Evolutionary conservation across 2,113 vertebrate genomes (phyloP), one percentile per base, ranked within the genome.

Genomic region (Hymenochirus boettgeri): DNA sequence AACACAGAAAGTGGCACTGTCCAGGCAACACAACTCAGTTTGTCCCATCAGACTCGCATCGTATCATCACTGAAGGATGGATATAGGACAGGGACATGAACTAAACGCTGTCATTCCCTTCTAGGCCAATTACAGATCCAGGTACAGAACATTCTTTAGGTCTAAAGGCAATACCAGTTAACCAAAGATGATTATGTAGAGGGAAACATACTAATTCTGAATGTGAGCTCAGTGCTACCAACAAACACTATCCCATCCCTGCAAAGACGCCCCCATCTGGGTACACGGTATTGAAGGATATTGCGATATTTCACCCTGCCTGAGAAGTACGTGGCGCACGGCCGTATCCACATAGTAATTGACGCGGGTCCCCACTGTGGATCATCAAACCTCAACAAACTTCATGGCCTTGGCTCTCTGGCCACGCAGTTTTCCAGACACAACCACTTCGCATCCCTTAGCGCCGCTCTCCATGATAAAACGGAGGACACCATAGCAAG

Each of bases 391-490:
- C 96, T 99, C 96, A 77, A 99, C 96, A 9, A 99, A 99, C 78
- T 99, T 99, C 96, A 99, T 99, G 88, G 96, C 98, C 39, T 99
- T 99, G 71, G 96, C 95, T 45, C 96, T 89, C 85, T 99, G 96
- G 29, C 96, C 96, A 57, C 95, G 76, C 56, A 99, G 95, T 42
- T 99, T 99, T 10, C 96, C 96, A 0, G 96, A 99, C 31, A 99
- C 96, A 0, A 99, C 96, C 0, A 99, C 95, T 77, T 98, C 96
- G 0, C 96, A 99, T 42, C 96, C 96, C 77, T 98, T 98, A 58
- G 96, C 94, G 0, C 94, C 94, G 0, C 95, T 98, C 82, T 99
- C 96, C 96, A 99, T 99, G 84, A 99, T 99, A 88, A 99, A 99
- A 64, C 96, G 89, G 62, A 99, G 88, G 57, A 99, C 96, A 10